Evolutionary conservation across 2,797 vertebrate genomes (phyloP).

Genomic region (Ctenochaetus hawaiiensis): DNA sequence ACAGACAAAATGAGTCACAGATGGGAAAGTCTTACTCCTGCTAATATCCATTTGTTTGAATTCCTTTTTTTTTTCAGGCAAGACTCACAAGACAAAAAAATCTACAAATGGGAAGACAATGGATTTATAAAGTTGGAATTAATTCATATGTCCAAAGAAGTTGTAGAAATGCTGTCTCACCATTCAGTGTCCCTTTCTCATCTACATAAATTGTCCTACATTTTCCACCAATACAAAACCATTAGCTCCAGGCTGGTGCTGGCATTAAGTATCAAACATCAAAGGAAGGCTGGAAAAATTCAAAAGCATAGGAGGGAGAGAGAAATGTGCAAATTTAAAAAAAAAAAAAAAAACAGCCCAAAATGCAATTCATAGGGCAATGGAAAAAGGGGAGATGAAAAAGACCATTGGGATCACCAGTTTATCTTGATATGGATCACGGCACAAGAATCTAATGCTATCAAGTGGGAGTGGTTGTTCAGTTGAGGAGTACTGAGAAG

Average conservation of each 20-base stretch:
- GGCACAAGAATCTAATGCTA: slow-evolving; percentile 65
- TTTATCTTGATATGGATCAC: slow-evolving; percentile 70
- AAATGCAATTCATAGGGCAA: slow-evolving; percentile 40
- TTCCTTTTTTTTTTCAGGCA: slow-evolving; percentile 6
- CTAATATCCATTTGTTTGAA: slow-evolving; percentile 48
- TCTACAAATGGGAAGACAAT: slow-evolving; percentile 36
- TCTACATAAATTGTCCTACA: slow-evolving; percentile 58
- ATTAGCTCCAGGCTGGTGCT: slow-evolving; percentile 44
- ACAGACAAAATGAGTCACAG: slow-evolving; percentile 45
- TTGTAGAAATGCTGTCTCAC: slow-evolving; percentile 44
- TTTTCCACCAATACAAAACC: slow-evolving; percentile 58
- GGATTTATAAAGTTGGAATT: slow-evolving; percentile 38
- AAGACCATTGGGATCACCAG: slow-evolving; percentile 34
- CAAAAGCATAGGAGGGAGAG: slow-evolving; percentile 28
- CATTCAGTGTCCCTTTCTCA: slow-evolving; percentile 37
- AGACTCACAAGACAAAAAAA: slow-evolving; percentile 28
- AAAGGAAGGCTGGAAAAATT: slow-evolving; percentile 49
- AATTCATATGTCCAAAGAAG: slow-evolving; percentile 43
- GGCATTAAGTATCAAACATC: slow-evolving; percentile 53
- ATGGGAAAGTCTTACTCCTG: slow-evolving; percentile 32
- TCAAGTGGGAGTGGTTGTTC: slow-evolving; percentile 69
- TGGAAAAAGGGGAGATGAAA: slow-evolving; percentile 37
- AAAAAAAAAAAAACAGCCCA: not conserved
- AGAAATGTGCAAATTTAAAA: slow-evolving; percentile 11
- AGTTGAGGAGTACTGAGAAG: slow-evolving; percentile 60